Evolutionary conservation across 2,113 vertebrate species (phyloP).

Genomic region (Gallinago paraguaiae): DNA sequence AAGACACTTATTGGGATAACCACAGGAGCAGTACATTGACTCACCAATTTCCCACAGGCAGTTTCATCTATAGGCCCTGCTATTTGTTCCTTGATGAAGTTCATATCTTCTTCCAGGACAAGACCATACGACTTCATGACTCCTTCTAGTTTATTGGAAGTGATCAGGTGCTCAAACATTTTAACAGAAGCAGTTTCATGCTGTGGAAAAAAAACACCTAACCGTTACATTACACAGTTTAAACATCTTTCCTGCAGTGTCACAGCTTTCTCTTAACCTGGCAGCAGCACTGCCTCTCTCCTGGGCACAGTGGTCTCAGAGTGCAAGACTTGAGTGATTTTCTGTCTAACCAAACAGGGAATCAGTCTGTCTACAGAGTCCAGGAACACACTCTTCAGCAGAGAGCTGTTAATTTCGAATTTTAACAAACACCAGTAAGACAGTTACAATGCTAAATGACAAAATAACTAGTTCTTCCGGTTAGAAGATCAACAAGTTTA

Average conservation of each 20-base stretch:
- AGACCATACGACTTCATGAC: constrained; percentile 84
- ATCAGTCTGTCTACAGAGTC: rapidly evolving
- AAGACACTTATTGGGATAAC: neutral
- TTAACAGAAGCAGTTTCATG: constrained; percentile 87
- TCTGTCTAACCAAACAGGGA: neutral
- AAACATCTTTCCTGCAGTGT: neutral
- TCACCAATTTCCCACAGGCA: neutral
- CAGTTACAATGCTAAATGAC: neutral
- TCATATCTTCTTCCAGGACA: constrained; percentile 82
- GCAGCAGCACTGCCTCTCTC: neutral
- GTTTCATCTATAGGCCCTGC: constrained; percentile 73
- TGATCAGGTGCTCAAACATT: constrained; percentile 93
- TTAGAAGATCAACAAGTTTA: neutral
- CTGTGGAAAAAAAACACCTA: constrained; percentile 59
- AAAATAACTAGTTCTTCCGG: neutral
- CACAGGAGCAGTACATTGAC: neutral
- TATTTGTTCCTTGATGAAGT: constrained; percentile 94
- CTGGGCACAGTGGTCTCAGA: neutral
- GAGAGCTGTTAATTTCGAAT: neutral
- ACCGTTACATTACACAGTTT: neutral
- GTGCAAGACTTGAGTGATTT: neutral
- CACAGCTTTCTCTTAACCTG: neutral
- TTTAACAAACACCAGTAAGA: neutral
- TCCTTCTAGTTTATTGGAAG: constrained; percentile 76
- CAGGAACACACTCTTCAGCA: neutral